Evolutionary conservation across 2,797 vertebrate genomes (phyloP), one percentile per base, ranked within the genome.

Genomic region (Anisognathus igniventris): DNA sequence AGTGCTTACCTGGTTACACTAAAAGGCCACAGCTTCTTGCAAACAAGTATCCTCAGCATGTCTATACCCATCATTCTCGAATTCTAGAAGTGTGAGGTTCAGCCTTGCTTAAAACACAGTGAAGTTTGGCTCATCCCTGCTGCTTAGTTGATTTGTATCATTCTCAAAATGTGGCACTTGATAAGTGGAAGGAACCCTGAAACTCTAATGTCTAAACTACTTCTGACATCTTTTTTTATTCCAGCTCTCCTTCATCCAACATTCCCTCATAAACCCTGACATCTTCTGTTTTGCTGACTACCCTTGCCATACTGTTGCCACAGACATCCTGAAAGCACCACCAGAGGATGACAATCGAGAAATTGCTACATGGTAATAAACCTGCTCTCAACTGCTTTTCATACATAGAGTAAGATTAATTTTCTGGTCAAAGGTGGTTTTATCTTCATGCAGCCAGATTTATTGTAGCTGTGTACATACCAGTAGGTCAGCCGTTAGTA

Each of bases 281-380:
- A 98, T 99, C 93, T 99, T 99, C 96, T 99, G 99, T 97, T 99
- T 99, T 96, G 99, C 99, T 22, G 99, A 99, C 97, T 99, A 98
- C 96, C 98, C 99, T 33, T 99, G 99, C 97, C 99, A 99, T 97
- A 98, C 98, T 54, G 99, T 99, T 95, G 99, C 99, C 95, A 99
- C 99, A 58, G 99, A 99, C 97, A 99, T 99, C 96, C 98, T 99
- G 58, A 99, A 99, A 98, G 99, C 99, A 72, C 99, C 99, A 88
- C 99, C 99, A 33, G 99, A 99, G 96, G 99, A 99, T 96, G 99
- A 99, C 97, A 99, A 99, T 98, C 98, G 99, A 96, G 99, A 99
- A 98, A 99, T 99, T 93, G 99, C 99, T 53, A 99, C 99, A 79
- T 99, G 99, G 99, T 99, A 98, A 95, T 99, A 98, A 95, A 86